phyloP scores from a whole-genome alignment of 2,113 vertebrate genomes.

The Cinclus mexicanus region DNA sequence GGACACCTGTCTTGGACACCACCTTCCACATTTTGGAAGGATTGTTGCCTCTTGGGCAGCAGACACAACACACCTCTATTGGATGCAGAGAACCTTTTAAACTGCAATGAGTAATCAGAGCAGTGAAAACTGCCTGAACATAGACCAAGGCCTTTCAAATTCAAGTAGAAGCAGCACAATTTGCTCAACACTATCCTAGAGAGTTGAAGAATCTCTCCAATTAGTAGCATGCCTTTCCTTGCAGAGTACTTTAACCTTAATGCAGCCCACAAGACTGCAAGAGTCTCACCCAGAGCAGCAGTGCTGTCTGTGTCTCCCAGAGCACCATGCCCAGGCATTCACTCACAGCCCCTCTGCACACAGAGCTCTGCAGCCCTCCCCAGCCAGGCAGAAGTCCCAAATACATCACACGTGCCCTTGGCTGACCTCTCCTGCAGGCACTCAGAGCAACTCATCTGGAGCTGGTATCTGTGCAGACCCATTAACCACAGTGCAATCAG shows the following conservation, averaged over 20 bases:
- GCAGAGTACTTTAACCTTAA: background rate
- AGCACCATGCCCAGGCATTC: rapidly evolving
- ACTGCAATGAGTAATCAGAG: background rate
- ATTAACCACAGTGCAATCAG: background rate
- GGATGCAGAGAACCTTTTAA: background rate
- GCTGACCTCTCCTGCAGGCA: background rate
- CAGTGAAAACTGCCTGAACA: background rate
- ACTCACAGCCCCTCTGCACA: rapidly evolving
- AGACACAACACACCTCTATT: background rate
- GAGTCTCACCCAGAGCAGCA: background rate
- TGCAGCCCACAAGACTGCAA: background rate
- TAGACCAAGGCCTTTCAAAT: background rate
- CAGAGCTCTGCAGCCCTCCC: background rate
- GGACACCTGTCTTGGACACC: rapidly evolving
- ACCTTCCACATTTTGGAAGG: background rate
- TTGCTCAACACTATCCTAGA: background rate
- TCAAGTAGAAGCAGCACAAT: background rate
- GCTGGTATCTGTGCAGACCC: background rate
- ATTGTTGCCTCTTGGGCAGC: background rate
- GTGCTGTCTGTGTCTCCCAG: background rate
- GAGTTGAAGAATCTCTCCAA: background rate
- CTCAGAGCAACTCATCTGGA: background rate
- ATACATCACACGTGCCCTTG: background rate
- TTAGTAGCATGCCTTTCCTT: background rate
- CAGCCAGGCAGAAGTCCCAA: background rate